Evolutionary conservation across 2,888 invertebrate species (phyloP).

Genomic region (Sminthurinus aureus): DNA sequence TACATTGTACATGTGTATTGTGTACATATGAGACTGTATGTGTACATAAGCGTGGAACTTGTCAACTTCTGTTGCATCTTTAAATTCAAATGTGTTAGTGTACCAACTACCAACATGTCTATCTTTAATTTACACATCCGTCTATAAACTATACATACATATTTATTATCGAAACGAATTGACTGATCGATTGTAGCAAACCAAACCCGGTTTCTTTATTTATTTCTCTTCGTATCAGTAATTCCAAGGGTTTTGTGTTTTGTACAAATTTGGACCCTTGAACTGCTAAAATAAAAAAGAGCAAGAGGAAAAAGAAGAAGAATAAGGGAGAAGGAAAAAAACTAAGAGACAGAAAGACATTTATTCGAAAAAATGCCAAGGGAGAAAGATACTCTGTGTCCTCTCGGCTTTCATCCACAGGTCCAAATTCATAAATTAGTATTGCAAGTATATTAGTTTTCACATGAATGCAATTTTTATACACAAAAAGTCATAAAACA

Average conservation of each 20-base stretch:
- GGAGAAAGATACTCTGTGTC: constrained; percentile 80
- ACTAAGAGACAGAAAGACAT: neutral
- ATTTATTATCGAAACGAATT: neutral
- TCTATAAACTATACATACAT: neutral
- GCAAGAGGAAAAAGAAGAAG: neutral
- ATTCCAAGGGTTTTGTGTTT: too few relatives aligned
- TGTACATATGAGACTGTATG: neutral
- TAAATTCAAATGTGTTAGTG: neutral
- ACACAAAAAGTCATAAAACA: neutral
- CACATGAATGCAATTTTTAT: neutral
- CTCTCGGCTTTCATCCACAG: constrained; percentile 92
- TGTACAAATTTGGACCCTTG: neutral
- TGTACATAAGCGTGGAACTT: neutral
- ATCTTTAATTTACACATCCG: neutral
- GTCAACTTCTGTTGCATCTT: neutral
- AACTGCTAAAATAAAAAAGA: neutral
- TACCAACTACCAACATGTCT: neutral
- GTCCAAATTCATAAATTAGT: too few relatives aligned
- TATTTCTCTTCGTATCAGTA: too few relatives aligned
- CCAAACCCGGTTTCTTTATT: too few relatives aligned
- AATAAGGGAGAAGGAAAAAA: neutral
- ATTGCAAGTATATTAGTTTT: neutral
- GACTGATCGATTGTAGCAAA: too few relatives aligned
- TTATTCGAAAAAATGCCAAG: constrained; percentile 46
- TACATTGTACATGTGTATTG: constrained; percentile 13